phyloP scores from a whole-genome alignment of 2,113 vertebrate species.

The Balaeniceps rex region DNA sequence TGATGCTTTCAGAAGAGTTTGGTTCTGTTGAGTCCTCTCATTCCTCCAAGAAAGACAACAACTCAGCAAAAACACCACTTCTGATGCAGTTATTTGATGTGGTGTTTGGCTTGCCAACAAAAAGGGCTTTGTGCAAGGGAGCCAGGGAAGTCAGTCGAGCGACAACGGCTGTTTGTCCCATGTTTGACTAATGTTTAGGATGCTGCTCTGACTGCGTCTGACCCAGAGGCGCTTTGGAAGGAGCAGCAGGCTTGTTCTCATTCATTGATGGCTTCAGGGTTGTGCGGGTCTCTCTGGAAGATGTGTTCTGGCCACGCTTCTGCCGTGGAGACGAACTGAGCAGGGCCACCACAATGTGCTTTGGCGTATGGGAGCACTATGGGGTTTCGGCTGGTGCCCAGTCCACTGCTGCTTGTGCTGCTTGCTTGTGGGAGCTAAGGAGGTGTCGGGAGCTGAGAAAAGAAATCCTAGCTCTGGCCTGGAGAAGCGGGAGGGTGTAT shows the following conservation, averaged over 20 bases:
- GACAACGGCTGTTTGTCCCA: accelerated
- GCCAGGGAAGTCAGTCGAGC: neutral
- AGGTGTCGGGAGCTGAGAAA: neutral
- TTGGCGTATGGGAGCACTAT: neutral
- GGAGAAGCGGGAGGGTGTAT: neutral
- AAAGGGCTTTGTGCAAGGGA: neutral
- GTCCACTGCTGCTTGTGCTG: neutral
- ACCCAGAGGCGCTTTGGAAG: neutral
- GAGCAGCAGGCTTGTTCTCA: neutral
- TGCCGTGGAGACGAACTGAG: accelerated
- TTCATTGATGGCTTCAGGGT: neutral
- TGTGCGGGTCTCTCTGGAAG: neutral
- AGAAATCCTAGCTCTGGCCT: neutral
- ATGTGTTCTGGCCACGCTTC: accelerated
- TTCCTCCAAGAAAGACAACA: neutral
- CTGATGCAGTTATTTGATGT: neutral
- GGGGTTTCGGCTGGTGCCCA: neutral
- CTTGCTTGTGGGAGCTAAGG: neutral
- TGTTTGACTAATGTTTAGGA: neutral
- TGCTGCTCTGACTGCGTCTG: neutral
- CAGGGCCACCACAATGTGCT: neutral
- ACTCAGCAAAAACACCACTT: neutral
- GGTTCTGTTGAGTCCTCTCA: neutral
- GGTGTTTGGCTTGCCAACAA: neutral
- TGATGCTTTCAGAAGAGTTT: neutral